Evolutionary conservation across 2,888 invertebrate genomes (phyloP).

Genomic region (Sminthurinus aureus): DNA sequence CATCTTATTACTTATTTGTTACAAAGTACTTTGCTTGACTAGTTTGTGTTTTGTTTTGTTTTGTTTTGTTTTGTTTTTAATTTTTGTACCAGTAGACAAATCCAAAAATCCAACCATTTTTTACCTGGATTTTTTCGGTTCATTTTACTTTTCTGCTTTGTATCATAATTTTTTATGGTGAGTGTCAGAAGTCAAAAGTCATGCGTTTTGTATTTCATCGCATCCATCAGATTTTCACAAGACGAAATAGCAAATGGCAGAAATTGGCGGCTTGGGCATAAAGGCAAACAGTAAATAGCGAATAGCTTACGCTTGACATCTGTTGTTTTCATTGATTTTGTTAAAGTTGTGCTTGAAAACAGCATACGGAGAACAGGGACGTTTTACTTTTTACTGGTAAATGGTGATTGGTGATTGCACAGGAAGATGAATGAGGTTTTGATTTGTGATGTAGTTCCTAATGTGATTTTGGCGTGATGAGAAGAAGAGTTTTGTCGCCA

Average conservation of each 20-base stretch:
- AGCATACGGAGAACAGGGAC: too few relatives aligned
- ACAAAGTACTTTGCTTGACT: too few relatives aligned
- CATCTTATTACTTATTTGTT: conserved; percentile 6
- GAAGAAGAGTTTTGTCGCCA: conserved; percentile 43
- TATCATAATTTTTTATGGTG: neutral
- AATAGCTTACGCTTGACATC: neutral
- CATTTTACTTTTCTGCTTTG: too few relatives aligned
- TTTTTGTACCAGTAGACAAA: neutral
- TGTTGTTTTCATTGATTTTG: neutral
- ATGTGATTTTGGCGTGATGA: conserved; percentile 50
- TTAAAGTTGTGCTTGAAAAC: neutral
- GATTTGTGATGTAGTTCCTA: conserved; percentile 41
- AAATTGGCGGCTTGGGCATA: conserved; percentile 15
- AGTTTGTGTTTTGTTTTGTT: neutral
- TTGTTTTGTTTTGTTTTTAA: conserved; percentile 1
- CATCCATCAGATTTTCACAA: too few relatives aligned
- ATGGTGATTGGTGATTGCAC: neutral
- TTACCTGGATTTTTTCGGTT: too few relatives aligned
- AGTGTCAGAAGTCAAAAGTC: neutral
- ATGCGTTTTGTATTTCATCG: neutral
- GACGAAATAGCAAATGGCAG: neutral
- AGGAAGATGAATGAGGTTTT: conserved; percentile 36
- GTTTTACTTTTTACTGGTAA: too few relatives aligned
- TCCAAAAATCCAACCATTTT: neutral
- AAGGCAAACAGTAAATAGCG: too few relatives aligned